phyloP scores from a whole-genome alignment of 2,113 vertebrate species.

The Sturnus vulgaris region DNA sequence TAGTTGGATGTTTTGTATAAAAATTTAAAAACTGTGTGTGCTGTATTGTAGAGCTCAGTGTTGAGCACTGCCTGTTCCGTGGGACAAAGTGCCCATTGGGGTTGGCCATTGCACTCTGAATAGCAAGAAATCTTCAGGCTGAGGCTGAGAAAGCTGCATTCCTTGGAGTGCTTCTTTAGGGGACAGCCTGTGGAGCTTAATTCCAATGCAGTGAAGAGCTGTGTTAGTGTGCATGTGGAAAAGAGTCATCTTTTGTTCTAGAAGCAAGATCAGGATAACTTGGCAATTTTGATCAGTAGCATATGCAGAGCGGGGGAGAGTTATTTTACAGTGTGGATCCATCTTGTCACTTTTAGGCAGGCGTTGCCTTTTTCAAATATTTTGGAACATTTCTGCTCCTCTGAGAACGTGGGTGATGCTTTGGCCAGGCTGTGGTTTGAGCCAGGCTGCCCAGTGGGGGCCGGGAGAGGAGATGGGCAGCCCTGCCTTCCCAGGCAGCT shows the following conservation, averaged over 20 bases:
- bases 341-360: background rate
- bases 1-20: background rate
- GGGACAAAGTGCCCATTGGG: background rate
- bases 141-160: background rate
- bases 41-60: background rate
- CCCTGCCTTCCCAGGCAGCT: background rate
- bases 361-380: background rate
- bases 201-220: background rate
- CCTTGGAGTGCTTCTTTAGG: background rate
- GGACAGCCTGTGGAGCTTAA: background rate
- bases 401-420: background rate
- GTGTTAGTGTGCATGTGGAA: background rate
- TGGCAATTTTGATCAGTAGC: slow-evolving; percentile 35
- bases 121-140: background rate
- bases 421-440: background rate
- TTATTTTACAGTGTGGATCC: background rate
- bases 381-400: background rate
- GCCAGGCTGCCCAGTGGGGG: fast-evolving
- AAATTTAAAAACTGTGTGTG: fast-evolving
- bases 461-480: fast-evolving
- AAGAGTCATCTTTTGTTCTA: slow-evolving; percentile 47
- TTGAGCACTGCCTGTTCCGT: background rate
- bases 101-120: background rate
- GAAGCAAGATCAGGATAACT: background rate
- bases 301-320: background rate